phyloP scores from a whole-genome alignment of 2,888 invertebrate species.

The Sinelater perroti region DNA sequence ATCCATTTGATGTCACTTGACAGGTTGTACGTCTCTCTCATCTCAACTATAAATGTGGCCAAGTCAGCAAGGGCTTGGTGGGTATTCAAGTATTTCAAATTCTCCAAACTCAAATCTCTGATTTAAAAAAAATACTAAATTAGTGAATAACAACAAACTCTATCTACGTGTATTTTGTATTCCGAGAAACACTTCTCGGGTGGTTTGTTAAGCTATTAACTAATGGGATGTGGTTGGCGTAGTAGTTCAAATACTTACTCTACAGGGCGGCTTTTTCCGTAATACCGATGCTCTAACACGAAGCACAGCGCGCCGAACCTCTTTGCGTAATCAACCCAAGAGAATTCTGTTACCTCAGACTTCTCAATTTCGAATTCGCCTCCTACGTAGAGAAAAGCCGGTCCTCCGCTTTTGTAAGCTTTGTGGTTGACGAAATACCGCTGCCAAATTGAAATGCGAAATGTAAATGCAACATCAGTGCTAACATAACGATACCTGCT shows the following conservation, averaged over 20 bases:
- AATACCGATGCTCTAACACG: constrained; percentile 84
- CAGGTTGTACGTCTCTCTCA: constrained; percentile 47
- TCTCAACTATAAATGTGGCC: constrained; percentile 34
- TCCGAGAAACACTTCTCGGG: no score
- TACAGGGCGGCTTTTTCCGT: constrained; percentile 75
- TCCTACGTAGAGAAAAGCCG: constrained; percentile 74
- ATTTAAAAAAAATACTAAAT: neutral
- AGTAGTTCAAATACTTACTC: constrained; percentile 8
- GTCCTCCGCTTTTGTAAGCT: constrained; percentile 63
- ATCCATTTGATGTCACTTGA: constrained; percentile 58
- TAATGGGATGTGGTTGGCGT: no score
- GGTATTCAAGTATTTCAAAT: constrained; percentile 46
- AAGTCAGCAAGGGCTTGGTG: constrained; percentile 25
- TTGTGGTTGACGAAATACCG: constrained; percentile 65
- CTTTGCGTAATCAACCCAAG: constrained; percentile 68
- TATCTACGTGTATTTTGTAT: no score
- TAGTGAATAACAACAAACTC: no score
- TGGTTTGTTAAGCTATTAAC: no score
- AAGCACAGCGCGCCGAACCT: constrained; percentile 70
- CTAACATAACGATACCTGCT: no score
- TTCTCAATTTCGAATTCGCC: constrained; percentile 77
- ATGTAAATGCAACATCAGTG: no score
- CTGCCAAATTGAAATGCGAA: constrained; percentile 55
- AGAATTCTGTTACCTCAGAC: constrained; percentile 67
- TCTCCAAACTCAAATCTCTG: no score